Evolutionary conservation across 2,888 invertebrate genomes (phyloP).

Genomic region (Argynnis bischoffii): DNA sequence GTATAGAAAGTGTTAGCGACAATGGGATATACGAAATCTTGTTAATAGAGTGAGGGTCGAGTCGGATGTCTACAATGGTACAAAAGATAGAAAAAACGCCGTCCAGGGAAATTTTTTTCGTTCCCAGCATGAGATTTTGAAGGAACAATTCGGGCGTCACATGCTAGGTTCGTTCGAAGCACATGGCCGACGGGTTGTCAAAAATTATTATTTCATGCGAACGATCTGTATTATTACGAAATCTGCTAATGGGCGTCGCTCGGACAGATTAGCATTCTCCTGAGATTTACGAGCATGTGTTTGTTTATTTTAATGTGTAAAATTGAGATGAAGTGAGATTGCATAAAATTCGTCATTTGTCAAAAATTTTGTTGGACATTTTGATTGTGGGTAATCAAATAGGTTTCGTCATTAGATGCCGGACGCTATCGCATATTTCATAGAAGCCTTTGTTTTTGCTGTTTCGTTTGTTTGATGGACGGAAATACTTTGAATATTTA

Average conservation of each 20-base stretch:
- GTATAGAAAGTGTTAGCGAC: constrained; percentile 81
- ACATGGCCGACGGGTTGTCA: constrained; percentile 54
- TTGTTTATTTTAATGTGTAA: constrained; percentile 60
- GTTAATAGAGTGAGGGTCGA: constrained; percentile 72
- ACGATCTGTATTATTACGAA: constrained; percentile 56
- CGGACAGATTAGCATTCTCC: constrained; percentile 49
- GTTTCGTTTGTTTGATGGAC: not conserved
- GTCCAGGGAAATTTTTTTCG: constrained; percentile 60
- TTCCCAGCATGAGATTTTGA: constrained; percentile 79
- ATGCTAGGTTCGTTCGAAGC: constrained; percentile 57
- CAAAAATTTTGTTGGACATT: constrained; percentile 8
- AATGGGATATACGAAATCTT: constrained; percentile 81
- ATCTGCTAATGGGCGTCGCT: constrained; percentile 60
- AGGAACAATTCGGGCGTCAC: constrained; percentile 78
- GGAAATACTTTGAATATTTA: too few relatives aligned
- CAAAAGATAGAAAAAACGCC: constrained; percentile 68
- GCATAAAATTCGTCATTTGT: constrained; percentile 4
- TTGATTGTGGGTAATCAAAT: constrained; percentile 14
- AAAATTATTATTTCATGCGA: constrained; percentile 60
- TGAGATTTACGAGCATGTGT: constrained; percentile 53
- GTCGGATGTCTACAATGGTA: constrained; percentile 53
- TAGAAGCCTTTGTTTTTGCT: constrained; percentile 1
- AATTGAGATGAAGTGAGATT: constrained; percentile 42
- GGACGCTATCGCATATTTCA: constrained; percentile 11
- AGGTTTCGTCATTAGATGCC: constrained; percentile 1